These are phyloP conservation scores for Chrysopa pallens DNA, from an alignment of 1,140 invertebrate genomes.

Conservation along the genomic window DNA sequence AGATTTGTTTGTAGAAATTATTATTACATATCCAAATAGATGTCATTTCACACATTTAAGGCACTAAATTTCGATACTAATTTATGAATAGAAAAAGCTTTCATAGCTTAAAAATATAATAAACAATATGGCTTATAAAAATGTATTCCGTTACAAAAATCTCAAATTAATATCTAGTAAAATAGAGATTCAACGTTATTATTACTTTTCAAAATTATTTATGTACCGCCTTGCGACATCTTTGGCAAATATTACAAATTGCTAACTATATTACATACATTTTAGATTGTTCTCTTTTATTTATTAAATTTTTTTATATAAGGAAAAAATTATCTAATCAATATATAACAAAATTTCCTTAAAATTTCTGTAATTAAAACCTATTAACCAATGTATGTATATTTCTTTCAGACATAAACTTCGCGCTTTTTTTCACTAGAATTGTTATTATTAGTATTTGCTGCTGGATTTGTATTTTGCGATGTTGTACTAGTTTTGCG, in stretches of 20 bases:
- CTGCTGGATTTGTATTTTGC: conserved; percentile 16
- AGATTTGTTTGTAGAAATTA: too few relatives aligned
- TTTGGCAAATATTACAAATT: conserved; percentile 8
- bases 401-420: conserved; percentile 27
- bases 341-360: not conserved
- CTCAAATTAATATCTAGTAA: too few relatives aligned
- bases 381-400: too few relatives aligned
- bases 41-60: too few relatives aligned
- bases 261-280: not conserved
- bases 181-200: too few relatives aligned
- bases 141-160: too few relatives aligned
- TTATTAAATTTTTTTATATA: conserved; percentile 1
- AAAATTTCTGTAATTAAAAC: too few relatives aligned
- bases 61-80: too few relatives aligned
- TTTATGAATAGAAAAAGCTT: too few relatives aligned
- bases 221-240: conserved; percentile 8
- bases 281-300: conserved; percentile 2
- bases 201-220: conserved; percentile 5
- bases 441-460: conserved; percentile 14
- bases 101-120: too few relatives aligned
- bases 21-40: too few relatives aligned
- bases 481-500: conserved; percentile 19
- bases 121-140: too few relatives aligned
- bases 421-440: conserved; percentile 28
- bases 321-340: not conserved